These are phyloP conservation scores for Oryzias sinensis DNA, from an alignment of 2,797 vertebrate genomes.

Conservation along the genomic window DNA sequence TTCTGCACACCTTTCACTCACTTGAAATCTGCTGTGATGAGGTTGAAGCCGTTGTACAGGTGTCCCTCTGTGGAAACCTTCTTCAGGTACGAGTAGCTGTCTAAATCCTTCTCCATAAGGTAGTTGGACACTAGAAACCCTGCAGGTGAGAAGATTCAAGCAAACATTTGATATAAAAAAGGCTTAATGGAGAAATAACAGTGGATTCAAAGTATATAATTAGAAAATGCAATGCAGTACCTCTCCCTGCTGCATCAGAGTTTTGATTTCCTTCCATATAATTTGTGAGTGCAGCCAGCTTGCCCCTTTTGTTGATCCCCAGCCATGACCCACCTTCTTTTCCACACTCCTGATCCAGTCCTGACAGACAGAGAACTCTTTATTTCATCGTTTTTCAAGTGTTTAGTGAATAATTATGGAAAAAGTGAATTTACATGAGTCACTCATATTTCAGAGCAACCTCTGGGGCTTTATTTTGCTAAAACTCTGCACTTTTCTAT, in stretches of 20 bases:
- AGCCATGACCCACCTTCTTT: slow-evolving; percentile 96
- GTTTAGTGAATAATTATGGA: too few relatives aligned
- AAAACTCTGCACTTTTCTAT: slow-evolving; percentile 16
- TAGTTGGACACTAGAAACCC: slow-evolving; percentile 92
- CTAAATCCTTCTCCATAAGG: slow-evolving; percentile 82
- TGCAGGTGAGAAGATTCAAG: slow-evolving; percentile 42
- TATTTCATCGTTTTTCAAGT: too few relatives aligned
- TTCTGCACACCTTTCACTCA: slow-evolving; percentile 67
- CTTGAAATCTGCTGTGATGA: slow-evolving; percentile 94
- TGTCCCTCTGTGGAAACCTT: slow-evolving; percentile 89
- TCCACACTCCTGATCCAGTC: slow-evolving; percentile 91
- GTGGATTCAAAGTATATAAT: not conserved
- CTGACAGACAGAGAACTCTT: slow-evolving; percentile 61
- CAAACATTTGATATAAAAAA: too few relatives aligned
- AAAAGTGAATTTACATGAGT: too few relatives aligned
- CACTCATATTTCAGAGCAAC: too few relatives aligned
- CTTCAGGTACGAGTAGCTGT: slow-evolving; percentile 92
- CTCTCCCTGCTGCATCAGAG: slow-evolving; percentile 87
- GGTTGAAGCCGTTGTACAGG: slow-evolving; percentile 96
- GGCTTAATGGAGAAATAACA: not conserved
- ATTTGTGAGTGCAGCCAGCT: slow-evolving; percentile 92
- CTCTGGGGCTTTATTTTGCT: too few relatives aligned
- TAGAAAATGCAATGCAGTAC: slow-evolving; percentile 57
- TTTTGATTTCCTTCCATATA: slow-evolving; percentile 86
- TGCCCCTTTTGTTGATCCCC: slow-evolving; percentile 90